Percentiles rank a stretch among this genome's conserved stretches.
phyloP scores from a whole-genome alignment of 2,888 invertebrate genomes.

The Cybosia mesomella region DNA sequence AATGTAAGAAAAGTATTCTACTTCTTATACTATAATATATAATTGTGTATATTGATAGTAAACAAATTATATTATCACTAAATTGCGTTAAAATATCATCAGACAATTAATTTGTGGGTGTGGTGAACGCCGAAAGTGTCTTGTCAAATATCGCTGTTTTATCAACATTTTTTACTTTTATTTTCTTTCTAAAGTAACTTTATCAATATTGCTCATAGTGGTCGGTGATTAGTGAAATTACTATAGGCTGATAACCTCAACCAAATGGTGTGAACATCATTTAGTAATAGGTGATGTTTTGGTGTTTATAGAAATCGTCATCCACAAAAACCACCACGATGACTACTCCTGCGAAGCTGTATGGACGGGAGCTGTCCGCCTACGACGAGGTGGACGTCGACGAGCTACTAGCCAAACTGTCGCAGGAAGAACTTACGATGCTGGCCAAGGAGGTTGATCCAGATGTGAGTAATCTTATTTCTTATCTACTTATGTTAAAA shows the following conservation, averaged over 20 bases:
- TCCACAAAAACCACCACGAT: constrained; percentile 95
- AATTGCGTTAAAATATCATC: constrained; percentile 41
- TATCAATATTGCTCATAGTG: constrained; percentile 33
- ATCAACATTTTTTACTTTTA: constrained; percentile 64
- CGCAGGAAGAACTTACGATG: constrained; percentile 98
- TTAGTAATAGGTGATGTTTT: constrained; percentile 59
- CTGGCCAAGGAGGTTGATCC: constrained; percentile 99
- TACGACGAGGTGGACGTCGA: constrained; percentile 99
- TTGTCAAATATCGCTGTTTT: constrained; percentile 63
- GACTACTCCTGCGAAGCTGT: constrained; percentile 96
- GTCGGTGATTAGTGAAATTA: constrained; percentile 22
- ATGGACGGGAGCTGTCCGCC: constrained; percentile 95
- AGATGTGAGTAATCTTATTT: constrained; percentile 92
- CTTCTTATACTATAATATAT: background rate
- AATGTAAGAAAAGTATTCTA: constrained; percentile 56
- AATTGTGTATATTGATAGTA: constrained; percentile 6
- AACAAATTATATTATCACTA: constrained; percentile 8
- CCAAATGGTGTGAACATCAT: constrained; percentile 36
- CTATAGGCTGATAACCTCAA: constrained; percentile 41
- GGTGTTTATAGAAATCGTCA: constrained; percentile 93
- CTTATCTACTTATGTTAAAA: too few species aligned
- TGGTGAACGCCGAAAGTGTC: constrained; percentile 73
- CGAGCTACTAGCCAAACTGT: constrained; percentile 96
- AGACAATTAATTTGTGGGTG: constrained; percentile 74
- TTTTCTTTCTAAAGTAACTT: constrained; percentile 53